Percentiles rank a stretch among this genome's conserved stretches.
These are phyloP conservation scores for Tyto alba DNA, from an alignment of 2,113 vertebrate genomes.

Conservation along the genomic window DNA sequence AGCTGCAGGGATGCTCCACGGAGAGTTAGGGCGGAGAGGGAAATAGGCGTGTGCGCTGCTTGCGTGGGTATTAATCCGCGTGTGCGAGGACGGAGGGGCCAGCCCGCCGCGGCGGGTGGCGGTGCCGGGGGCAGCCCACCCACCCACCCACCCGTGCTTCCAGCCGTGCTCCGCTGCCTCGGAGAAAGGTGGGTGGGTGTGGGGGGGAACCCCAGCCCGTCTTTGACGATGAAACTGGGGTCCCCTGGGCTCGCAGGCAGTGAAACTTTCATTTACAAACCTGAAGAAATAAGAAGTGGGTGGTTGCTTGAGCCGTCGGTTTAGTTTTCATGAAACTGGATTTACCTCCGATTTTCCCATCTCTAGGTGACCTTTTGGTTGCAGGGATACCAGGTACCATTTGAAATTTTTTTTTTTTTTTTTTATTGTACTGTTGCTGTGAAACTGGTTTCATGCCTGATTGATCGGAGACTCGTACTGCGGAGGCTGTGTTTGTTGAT, in stretches of 20 bases:
- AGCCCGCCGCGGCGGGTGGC: neutral
- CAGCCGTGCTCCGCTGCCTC: neutral
- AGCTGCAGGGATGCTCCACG: neutral
- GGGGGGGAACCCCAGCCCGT: neutral
- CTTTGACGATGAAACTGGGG: accelerated
- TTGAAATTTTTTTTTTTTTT: too few species aligned
- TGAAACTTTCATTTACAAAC: neutral
- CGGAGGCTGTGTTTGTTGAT: neutral
- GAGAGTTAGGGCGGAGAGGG: neutral
- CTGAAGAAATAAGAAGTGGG: neutral
- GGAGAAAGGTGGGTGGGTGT: too few species aligned
- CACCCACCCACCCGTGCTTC: neutral
- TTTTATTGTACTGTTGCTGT: conserved; percentile 2
- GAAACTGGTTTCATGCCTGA: conserved; percentile 26
- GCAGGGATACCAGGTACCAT: conserved; percentile 41
- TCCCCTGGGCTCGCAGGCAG: neutral
- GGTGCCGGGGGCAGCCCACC: neutral
- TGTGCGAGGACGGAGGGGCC: neutral
- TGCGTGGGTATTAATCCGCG: neutral
- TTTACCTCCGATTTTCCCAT: neutral
- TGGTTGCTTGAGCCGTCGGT: neutral
- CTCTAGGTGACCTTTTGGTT: conserved; percentile 45
- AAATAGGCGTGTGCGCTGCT: neutral
- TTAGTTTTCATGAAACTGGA: neutral
- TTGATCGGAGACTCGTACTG: neutral